Evolutionary conservation across 2,797 vertebrate species (phyloP).

Genomic region (Labeo calbasu): DNA sequence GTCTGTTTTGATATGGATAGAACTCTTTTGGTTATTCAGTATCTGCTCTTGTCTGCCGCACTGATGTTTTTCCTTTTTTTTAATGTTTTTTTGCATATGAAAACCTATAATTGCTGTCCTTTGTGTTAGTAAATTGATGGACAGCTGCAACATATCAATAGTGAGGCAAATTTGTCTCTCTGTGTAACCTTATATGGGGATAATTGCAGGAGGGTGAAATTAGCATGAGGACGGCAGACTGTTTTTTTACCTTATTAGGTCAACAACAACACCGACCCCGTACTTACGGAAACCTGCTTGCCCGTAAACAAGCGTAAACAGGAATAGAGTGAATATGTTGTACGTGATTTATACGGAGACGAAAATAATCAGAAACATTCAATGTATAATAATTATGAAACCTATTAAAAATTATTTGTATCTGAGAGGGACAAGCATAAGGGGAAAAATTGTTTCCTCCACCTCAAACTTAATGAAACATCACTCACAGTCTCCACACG

Average conservation of each 20-base stretch:
- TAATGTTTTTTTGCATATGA: constrained; percentile 60
- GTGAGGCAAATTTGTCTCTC: constrained; percentile 55
- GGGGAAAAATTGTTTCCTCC: constrained; percentile 3
- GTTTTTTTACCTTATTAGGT: constrained; percentile 55
- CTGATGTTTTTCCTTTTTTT: constrained; percentile 43
- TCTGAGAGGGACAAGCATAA: not conserved
- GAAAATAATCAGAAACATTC: not conserved
- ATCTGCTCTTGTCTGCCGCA: constrained; percentile 35
- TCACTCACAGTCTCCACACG: constrained; percentile 58
- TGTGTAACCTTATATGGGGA: constrained; percentile 59
- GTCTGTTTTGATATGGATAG: constrained; percentile 51
- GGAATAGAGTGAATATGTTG: not conserved
- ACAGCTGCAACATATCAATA: constrained; percentile 61
- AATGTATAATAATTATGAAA: not conserved
- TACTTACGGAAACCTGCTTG: constrained; percentile 27
- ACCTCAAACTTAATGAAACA: constrained; percentile 64
- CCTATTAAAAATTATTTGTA: constrained; percentile 9
- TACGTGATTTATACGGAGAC: not conserved
- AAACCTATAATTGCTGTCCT: constrained; percentile 62
- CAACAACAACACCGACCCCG: constrained; percentile 33
- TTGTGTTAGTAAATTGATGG: constrained; percentile 58
- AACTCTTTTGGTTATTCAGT: constrained; percentile 53
- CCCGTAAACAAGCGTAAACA: constrained; percentile 17
- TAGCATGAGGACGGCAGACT: constrained; percentile 38
- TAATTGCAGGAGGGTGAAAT: constrained; percentile 58